Evolutionary conservation across 2,797 vertebrate species (phyloP).

Genomic region (Muscicapa striata): DNA sequence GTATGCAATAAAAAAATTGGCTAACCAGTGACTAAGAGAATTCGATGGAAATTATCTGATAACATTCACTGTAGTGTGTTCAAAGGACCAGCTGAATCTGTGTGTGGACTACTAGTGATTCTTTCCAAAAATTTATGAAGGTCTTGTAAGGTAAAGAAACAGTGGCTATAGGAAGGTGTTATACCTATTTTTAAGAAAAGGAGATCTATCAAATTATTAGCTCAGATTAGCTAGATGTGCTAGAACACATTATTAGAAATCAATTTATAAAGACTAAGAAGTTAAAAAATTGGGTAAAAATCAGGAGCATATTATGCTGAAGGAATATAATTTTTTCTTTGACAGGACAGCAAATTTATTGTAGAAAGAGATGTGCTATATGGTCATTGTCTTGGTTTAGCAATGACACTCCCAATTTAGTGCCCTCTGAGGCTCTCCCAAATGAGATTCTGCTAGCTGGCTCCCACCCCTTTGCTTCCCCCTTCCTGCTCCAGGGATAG

Average conservation of each 20-base stretch:
- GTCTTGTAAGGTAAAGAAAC: background rate
- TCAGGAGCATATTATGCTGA: background rate
- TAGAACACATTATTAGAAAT: background rate
- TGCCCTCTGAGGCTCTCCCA: background rate
- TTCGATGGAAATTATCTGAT: background rate
- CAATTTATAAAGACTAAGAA: background rate
- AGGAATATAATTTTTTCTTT: background rate
- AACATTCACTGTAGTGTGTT: background rate
- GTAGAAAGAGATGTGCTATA: background rate
- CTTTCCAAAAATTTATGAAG: background rate
- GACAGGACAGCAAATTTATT: background rate
- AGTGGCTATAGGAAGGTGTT: background rate
- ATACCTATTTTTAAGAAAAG: background rate
- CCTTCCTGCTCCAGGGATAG: rapidly evolving
- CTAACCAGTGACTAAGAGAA: background rate
- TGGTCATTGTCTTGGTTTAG: background rate
- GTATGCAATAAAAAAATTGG: background rate
- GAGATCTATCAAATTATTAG: background rate
- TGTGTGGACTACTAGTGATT: background rate
- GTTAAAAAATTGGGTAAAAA: background rate
- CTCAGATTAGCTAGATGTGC: background rate
- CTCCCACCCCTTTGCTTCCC: background rate
- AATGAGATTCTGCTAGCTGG: rapidly evolving
- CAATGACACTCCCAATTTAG: background rate
- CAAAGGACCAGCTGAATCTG: background rate